Evolutionary conservation across 1,140 invertebrate species (phyloP).

Genomic region (Leptonema lineaticorne): DNA sequence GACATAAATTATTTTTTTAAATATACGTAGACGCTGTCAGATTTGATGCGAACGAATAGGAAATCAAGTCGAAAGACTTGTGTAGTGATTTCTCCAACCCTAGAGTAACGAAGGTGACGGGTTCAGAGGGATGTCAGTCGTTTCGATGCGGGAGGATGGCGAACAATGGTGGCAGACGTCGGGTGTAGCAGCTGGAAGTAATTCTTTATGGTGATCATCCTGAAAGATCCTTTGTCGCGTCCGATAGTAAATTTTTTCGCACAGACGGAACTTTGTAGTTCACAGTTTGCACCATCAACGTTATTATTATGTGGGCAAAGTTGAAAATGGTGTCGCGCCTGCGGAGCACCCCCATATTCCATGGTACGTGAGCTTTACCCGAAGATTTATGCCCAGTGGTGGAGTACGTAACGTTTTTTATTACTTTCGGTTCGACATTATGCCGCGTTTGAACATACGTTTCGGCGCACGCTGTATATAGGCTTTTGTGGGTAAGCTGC

Average conservation of each 20-base stretch:
- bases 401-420: slow-evolving; percentile 15
- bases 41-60: too few species aligned
- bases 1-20: too few species aligned
- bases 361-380: slow-evolving; percentile 2
- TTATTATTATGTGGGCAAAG: slow-evolving; percentile 31
- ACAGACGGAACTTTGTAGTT: slow-evolving; percentile 27
- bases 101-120: background rate
- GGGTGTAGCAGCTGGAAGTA: slow-evolving; percentile 26
- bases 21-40: too few species aligned
- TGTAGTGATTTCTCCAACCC: too few species aligned
- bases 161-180: background rate
- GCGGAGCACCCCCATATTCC: background rate
- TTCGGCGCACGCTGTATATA: background rate
- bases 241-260: slow-evolving; percentile 30
- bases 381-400: background rate
- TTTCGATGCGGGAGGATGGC: slow-evolving; percentile 2
- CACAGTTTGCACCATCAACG: slow-evolving; percentile 14
- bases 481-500: background rate
- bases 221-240: slow-evolving; percentile 29
- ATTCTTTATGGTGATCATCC: slow-evolving; percentile 30
- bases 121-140: background rate
- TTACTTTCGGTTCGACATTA: slow-evolving; percentile 17
- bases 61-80: too few species aligned
- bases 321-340: slow-evolving; percentile 30
- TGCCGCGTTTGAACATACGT: background rate